Base-by-base conservation (phyloP, 2,888 invertebrate species). In the Synanthedon vespiformis region DNA sequence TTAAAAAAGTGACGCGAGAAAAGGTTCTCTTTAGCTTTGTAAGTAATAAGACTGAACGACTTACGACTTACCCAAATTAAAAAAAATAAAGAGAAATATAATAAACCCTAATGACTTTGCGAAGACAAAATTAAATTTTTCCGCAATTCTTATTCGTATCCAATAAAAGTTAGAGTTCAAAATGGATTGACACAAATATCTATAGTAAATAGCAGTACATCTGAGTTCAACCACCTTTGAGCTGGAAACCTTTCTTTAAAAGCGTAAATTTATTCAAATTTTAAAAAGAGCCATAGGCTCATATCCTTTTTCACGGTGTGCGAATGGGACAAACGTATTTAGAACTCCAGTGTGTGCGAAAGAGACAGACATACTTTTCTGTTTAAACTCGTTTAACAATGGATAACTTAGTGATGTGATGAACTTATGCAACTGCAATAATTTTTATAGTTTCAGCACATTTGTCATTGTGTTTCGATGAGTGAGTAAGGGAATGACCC, bases 221-320 rank as follows among this genome's bases (percentile, higher is more conserved):
- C 57, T 53, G 67, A 69, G 80, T 72, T 79, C 78, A 76, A 70
- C 58, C 68, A 78, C 76, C 80, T 68, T 63, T 62, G 67, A 72
- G 71, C 76, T 63, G 64, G 55, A 61, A 64, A 63, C 65, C 68
- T 74, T 77, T 72, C 78, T 77, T 78, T 81, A 73, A 80, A 81
- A 79, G 81, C 83, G 83, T 82, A 84, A 84, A 84, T 83, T 81
- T 84, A 84, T 84, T 83, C 76, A 83, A 82, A 83, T 82, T 82
- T 77, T 67, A 79, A 79, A 80, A 81, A 80, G 62, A 76, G 70
- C 64, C 65, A 62, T 64, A 69, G 68, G 71, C 73, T 67, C 67
- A 75, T 73, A 72, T 76, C 78, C 80, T 77, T 79, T 63, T 71
- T 65, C 69, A 68, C 70, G 72, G 68, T 52, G 52, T 40, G 64